Base-by-base conservation (phyloP, 2,888 invertebrate genomes). In the Deilephila elpenor region DNA sequence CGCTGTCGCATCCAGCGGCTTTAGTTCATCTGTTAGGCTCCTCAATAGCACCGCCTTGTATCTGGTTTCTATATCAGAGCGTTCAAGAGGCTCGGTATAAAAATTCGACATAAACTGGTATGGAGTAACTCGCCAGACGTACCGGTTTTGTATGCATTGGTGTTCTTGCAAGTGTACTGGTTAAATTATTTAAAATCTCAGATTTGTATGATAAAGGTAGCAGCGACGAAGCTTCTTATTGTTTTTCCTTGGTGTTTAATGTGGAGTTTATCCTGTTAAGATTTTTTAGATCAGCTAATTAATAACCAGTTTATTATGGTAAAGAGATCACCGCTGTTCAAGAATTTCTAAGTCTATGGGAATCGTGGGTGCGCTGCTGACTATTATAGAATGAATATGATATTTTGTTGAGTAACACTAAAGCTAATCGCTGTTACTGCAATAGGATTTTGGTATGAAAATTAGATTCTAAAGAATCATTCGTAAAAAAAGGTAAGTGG, bases 11-110 rank as follows among this genome's bases (percentile, higher is more conserved):
- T 89, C 86, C 76, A 85, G 82, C 75, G 77, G 77, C 75, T 81
- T 75, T 84, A 83, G 80, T 77, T 81, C 83, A 74, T 79, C 74
- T 80, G 74, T 81, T 75, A 78, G 76, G 80, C 82, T 75, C 77
- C 77, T 83, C 84, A 85, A 84, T 84, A 85, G 81, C 75, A 77
- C 81, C 82, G 83, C 83, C 77, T 79, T 75, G 81, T 89, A 90
- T 91, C 90, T 88, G 85, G 84, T 87, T 89, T 91, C 88, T 90
- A 88, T 86, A 91, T 88, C 84, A 76, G 86, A 88, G 79, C 82
- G 78, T 83, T 87, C 83, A 85, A 88, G 85, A 84, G 84, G 82
- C 77, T 74, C 77, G 77, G 81, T 84, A 87, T 85, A 89, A 90
- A 90, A 90, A 89, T 87, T 87, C 84, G 86, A 84, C 83, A 81